A percentile compares a stretch with the other conserved stretches of the same genome.
Conservation (phyloP, 2,113 vertebrate species). For the Grantiella picta region DNA sequence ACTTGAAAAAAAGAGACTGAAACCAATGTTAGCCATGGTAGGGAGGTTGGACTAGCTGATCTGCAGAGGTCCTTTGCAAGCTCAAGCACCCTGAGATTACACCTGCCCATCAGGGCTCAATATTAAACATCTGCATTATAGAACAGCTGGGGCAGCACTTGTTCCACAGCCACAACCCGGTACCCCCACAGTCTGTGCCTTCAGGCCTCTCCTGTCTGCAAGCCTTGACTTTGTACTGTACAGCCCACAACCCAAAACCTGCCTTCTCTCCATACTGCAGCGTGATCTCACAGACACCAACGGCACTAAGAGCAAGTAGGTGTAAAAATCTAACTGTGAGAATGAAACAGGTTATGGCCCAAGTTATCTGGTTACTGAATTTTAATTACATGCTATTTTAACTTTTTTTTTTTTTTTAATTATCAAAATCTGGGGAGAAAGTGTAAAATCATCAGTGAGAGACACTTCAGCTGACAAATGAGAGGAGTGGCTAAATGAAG, state of each 20-base stretch:
- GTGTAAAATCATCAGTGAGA: not conserved
- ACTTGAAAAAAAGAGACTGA: not conserved
- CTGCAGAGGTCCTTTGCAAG: not conserved
- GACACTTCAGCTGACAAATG: not conserved
- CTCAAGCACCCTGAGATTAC: not conserved
- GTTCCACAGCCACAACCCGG: not conserved
- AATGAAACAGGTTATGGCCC: not conserved
- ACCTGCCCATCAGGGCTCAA: not conserved
- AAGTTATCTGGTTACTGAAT: not conserved
- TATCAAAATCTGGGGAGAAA: not conserved
- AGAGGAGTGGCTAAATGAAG: not conserved
- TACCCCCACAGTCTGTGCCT: not conserved
- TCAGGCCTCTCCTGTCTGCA: not conserved
- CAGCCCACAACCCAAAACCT: not conserved
- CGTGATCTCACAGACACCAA: accelerated
- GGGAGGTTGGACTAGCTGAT: not conserved
- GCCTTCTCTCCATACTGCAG: not conserved
- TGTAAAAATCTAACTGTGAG: not conserved
- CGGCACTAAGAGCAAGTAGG: not conserved
- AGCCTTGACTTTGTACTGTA: accelerated
- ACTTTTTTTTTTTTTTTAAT: not conserved
- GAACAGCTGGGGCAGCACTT: not conserved
- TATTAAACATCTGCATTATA: not conserved
- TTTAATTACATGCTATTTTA: not conserved
- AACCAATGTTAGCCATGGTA: not conserved